A percentile compares a stretch with the other conserved stretches of the same genome.
phyloP scores from a whole-genome alignment of 2,113 vertebrate genomes.

The Balaeniceps rex region DNA sequence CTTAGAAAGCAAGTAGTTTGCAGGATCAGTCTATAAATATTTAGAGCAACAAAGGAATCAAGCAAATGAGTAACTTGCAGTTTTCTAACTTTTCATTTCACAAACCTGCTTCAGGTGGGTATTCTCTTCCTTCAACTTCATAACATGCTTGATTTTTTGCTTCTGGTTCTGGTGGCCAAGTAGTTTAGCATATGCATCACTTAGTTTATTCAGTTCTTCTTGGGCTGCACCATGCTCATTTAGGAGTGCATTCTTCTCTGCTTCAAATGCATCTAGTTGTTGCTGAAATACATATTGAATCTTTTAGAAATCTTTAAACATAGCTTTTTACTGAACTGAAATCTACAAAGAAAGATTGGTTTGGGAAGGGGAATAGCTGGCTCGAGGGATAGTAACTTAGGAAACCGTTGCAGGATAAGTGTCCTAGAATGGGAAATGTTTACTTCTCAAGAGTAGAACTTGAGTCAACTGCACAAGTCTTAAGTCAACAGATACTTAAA shows the following conservation, averaged over 20 bases:
- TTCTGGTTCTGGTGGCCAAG: conserved; percentile 96
- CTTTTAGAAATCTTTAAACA: not conserved
- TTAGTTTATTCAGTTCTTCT: conserved; percentile 87
- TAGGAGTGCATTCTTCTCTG: conserved; percentile 83
- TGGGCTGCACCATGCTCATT: conserved; percentile 87
- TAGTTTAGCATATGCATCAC: conserved; percentile 86
- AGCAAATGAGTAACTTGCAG: accelerated
- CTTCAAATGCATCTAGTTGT: conserved; percentile 91
- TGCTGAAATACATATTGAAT: conserved; percentile 67
- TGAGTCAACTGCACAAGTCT: not conserved
- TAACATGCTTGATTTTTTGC: conserved; percentile 97
- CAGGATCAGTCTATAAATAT: not conserved
- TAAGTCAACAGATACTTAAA: not conserved
- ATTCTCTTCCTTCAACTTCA: conserved; percentile 94
- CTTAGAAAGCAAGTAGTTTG: not conserved
- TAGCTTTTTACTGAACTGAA: not conserved
- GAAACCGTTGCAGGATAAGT: not conserved
- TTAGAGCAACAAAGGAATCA: not conserved
- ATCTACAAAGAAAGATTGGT: not conserved
- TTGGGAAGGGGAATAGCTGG: not conserved
- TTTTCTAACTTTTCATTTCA: not conserved
- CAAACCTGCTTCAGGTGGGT: conserved; percentile 85
- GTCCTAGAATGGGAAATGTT: not conserved
- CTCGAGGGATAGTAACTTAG: not conserved
- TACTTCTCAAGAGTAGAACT: not conserved